phyloP scores from a whole-genome alignment of 2,888 invertebrate species.

The Pardosa pseudoannulata region DNA sequence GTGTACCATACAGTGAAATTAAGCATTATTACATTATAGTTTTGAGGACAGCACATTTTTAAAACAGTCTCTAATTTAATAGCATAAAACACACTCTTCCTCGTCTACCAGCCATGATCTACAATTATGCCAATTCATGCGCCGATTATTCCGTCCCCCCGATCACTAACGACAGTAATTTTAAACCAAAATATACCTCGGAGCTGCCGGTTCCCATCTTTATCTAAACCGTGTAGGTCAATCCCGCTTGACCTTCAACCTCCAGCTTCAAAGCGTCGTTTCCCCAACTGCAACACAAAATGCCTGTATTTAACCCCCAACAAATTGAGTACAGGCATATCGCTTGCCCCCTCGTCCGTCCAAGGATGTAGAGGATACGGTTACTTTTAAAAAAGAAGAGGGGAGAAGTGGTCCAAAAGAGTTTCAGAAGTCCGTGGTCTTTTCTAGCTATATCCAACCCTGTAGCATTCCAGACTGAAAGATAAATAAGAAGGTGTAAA shows the following conservation, averaged over 20 bases:
- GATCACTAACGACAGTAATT: conserved; percentile 1
- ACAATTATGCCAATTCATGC: conserved; percentile 2
- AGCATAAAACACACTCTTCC: neutral
- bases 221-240: neutral
- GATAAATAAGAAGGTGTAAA: conserved; percentile 16
- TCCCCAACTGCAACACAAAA: conserved; percentile 16
- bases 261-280: neutral
- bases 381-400: neutral
- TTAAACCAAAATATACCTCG: neutral
- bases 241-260: neutral
- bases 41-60: neutral
- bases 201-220: conserved; percentile 3
- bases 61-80: neutral
- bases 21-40: neutral
- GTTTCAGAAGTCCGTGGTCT: neutral
- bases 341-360: neutral
- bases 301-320: conserved; percentile 35
- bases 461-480: conserved; percentile 9
- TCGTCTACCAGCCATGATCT: neutral
- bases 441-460: neutral
- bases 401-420: neutral
- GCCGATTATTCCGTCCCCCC: neutral
- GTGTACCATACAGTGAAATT: conserved; percentile 6
- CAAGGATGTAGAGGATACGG: neutral
- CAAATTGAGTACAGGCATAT: conserved; percentile 20